Evolutionary conservation across 2,888 invertebrate species (phyloP).

Genomic region (Noctua pronuba): DNA sequence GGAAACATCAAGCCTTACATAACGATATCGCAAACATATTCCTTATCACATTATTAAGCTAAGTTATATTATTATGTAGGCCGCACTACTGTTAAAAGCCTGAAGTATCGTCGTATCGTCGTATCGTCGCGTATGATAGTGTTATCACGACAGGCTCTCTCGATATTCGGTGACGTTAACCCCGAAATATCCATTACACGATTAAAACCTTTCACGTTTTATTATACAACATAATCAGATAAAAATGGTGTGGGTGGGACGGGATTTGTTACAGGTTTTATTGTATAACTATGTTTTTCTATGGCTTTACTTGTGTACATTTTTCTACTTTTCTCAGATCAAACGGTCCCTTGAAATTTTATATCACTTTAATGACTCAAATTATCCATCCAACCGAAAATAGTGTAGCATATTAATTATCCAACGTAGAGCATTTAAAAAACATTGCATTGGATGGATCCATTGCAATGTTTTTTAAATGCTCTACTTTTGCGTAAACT

Average conservation of each 20-base stretch:
- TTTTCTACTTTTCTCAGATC: background rate
- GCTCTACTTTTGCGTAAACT: background rate
- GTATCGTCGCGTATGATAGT: conserved; percentile 70
- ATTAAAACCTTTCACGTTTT: conserved; percentile 83
- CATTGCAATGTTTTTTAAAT: no score
- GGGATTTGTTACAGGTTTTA: conserved; percentile 35
- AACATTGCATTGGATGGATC: no score
- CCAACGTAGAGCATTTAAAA: no score
- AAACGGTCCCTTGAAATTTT: background rate
- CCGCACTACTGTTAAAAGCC: conserved; percentile 70
- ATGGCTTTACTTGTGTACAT: background rate
- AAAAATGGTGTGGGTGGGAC: conserved; percentile 75
- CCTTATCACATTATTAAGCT: conserved; percentile 51
- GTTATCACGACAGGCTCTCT: conserved; percentile 73
- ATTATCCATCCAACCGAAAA: background rate
- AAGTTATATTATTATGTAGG: conserved; percentile 8
- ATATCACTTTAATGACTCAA: background rate
- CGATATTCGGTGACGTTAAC: conserved; percentile 71
- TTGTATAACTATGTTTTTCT: conserved; percentile 7
- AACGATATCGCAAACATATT: conserved; percentile 28
- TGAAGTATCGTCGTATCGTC: conserved; percentile 60
- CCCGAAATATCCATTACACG: conserved; percentile 81
- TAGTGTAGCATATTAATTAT: background rate
- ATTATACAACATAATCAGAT: conserved; percentile 75
- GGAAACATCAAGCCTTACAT: conserved; percentile 5